Evolutionary conservation across 2,888 invertebrate species (phyloP), one percentile per base, ranked within the genome.

Genomic region (Graphium colonna): DNA sequence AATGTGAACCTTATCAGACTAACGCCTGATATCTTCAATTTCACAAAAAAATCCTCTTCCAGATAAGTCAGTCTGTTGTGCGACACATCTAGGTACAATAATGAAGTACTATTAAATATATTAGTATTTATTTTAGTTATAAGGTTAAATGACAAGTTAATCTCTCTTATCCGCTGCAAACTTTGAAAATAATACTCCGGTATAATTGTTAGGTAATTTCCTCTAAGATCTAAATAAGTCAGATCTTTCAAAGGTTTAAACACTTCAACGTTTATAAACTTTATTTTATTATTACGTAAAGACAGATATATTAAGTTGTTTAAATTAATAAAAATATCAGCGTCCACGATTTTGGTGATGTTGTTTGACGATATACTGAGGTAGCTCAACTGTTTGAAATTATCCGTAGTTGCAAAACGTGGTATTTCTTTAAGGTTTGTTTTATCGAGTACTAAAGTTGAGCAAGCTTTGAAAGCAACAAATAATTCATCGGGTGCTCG

Each of bases 81-180:
- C 1, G 60, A 51, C 3, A 64, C 41, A 52, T 57, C 56, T 18
- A 64, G 50, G 16, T 52, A 58, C 21, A 52, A 56, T 38, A 61
- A 51, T 0, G 46, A 46, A 4, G 58, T 57, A 15, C 56, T 53
- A 7, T 44, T 39, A 16, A 62, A 62, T 0, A 56, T 26, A 9
- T 33, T 38, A 0, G 40, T 38, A 18, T 56, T 44, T 1, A 64
- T 55, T 15, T 50, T 31, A 21, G 52, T 46, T 16, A 63, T 43
- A 3, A 40, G 39, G 46, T 64, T 64, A 38, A 58, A 54, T 2
- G 62, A 59, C 33, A 64, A 17, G 41, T 61, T 58, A 52, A 62
- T 42, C 48, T 57, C 44, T 42, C 40, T 52, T 33, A 60, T 48
- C 8, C 43, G 45, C 0, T 44, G 54, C 21, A 59, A 52, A 41